Percentiles rank a stretch among this genome's conserved stretches.
phyloP scores from a whole-genome alignment of 2,113 vertebrate genomes.

The Orcinus orca region DNA sequence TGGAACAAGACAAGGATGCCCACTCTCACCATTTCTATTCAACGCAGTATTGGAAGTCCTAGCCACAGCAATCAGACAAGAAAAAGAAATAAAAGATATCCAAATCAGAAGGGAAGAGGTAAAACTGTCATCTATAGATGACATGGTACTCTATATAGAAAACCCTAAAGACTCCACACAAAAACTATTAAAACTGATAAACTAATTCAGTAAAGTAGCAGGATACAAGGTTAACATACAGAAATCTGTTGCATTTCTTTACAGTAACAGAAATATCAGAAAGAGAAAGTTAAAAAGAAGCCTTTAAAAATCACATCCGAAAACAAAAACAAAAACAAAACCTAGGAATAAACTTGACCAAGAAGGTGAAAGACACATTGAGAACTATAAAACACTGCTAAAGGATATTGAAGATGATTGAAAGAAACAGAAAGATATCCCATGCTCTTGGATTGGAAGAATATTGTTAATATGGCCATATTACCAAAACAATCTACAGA shows the following conservation, averaged over 20 bases:
- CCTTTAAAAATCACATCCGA: neutral
- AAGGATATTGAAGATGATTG: neutral
- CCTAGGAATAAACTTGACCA: neutral
- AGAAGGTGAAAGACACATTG: neutral
- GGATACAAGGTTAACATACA: no score
- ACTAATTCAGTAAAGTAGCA: no score
- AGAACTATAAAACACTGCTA: neutral
- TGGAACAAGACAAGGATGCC: neutral
- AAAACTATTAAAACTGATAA: no score
- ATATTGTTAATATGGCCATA: neutral
- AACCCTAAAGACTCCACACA: neutral
- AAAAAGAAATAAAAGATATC: neutral
- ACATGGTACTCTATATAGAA: neutral
- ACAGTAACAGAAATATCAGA: neutral
- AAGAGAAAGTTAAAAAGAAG: neutral
- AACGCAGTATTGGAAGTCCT: neutral
- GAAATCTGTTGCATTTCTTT: neutral
- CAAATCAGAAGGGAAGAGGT: neutral
- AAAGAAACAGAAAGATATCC: neutral
- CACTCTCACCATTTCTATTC: neutral
- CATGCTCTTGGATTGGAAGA: neutral
- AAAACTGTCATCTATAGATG: neutral
- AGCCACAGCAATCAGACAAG: neutral
- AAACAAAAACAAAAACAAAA: neutral
- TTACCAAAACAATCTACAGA: neutral